Base-by-base conservation (phyloP, 2,888 invertebrate genomes). In the Drosophila infuscata region DNA sequence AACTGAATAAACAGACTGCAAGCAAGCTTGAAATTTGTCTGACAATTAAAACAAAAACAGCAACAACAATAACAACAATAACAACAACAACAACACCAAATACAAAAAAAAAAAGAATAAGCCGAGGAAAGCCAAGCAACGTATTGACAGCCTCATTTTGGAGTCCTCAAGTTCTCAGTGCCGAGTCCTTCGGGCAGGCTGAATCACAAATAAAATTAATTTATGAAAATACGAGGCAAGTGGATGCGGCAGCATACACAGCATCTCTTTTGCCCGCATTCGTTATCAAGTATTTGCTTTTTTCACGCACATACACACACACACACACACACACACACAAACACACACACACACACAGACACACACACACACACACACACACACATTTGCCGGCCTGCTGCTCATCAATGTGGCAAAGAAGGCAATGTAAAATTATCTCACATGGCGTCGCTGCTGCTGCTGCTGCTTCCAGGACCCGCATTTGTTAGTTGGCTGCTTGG, bases 211-310 rank as follows among this genome's bases (percentile, higher is more conserved):
- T 80, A 66, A 79, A 76, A 76, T 79, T 80, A 72, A 80, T 79
- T 79, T 80, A 79, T 79, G 81, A 79, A 79, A 79, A 80, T 80
- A 66, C 68, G 38, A 17, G 43, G 61, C 53, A 38, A 29, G 56
- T 38, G 54, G 11, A 38, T 29, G 35, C 38, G 30, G 30, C 43
- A 20, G 12, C 30, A 17, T 25, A 25, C 15, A 15, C 25, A 32
- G 36, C 25, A 9, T 17, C 56, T 30, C 38, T 5, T 65, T 69
- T 49, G 71, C 72, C 83, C 75, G 74, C 75, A 82, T 80, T 82
- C 75, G 79, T 68, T 77, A 74, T 77, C 74, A 79, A 79, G 82
- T 75, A 78, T 81, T 81, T 81, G 79, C 79, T 72, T 70, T 65
- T 75, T 62, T 66, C 54, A 70, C 64, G 57, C 62, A 48, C 62